phyloP scores from a whole-genome alignment of 2,888 invertebrate species.

The Calliphora vomitoria region DNA sequence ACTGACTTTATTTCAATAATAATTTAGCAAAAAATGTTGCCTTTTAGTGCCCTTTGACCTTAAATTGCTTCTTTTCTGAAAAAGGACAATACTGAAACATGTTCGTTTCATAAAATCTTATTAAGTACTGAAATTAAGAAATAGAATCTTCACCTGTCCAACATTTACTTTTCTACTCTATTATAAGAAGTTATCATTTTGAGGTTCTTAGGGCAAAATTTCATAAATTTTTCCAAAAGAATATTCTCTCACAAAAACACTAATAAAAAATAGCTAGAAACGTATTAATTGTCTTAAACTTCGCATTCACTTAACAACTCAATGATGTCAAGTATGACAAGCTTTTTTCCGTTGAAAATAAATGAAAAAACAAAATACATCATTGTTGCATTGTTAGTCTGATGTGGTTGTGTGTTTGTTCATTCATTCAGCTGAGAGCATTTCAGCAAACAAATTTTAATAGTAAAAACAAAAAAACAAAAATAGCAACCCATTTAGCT shows the following conservation, averaged over 20 bases:
- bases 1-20: no score
- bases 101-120: no score
- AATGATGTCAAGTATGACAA: constrained; percentile 71
- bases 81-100: no score
- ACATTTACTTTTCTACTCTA: no score
- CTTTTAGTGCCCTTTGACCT: no score
- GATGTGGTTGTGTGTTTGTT: constrained; percentile 24
- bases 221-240: background rate
- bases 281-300: constrained; percentile 56
- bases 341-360: constrained; percentile 59
- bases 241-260: background rate
- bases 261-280: background rate
- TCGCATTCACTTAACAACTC: constrained; percentile 56
- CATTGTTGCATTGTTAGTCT: constrained; percentile 27
- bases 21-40: no score
- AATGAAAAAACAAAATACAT: constrained; percentile 4
- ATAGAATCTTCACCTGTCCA: no score
- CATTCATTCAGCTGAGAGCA: constrained; percentile 43
- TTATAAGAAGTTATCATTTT: no score
- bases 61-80: no score
- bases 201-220: no score
- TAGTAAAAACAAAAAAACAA: constrained; percentile 44
- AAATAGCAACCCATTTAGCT: background rate
- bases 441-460: constrained; percentile 53
- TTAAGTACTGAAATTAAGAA: no score